Conservation (phyloP, 2,797 vertebrate genomes). For the Odontamblyopus lacepedii region DNA sequence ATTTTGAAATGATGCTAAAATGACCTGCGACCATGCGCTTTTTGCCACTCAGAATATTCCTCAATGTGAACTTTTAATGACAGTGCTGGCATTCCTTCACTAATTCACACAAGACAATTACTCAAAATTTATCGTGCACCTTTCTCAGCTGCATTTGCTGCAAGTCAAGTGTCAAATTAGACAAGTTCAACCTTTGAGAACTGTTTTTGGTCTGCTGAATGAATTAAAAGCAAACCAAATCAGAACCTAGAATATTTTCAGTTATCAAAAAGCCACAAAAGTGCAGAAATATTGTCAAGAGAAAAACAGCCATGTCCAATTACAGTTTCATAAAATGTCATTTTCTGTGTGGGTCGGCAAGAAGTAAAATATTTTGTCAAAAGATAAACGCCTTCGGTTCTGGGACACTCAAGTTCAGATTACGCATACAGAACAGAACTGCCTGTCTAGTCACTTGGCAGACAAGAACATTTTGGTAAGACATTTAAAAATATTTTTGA, state of each 20-base stretch:
- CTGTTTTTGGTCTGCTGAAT: neutral
- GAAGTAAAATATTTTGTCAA: neutral
- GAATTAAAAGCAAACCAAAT: conserved; percentile 3
- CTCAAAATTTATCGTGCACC: conserved; percentile 87
- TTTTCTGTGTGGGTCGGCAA: neutral
- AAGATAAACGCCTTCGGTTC: neutral
- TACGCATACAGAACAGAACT: neutral
- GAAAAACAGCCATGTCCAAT: neutral
- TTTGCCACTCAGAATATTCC: conserved; percentile 72
- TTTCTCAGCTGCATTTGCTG: conserved; percentile 81
- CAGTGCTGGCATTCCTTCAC: conserved; percentile 78
- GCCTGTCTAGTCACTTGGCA: conserved; percentile 1
- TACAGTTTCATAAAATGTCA: neutral
- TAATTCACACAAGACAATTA: conserved; percentile 82
- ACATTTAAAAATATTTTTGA: neutral
- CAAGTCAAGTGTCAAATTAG: conserved; percentile 80
- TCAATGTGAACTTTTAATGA: conserved; percentile 72
- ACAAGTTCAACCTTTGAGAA: conserved; percentile 84
- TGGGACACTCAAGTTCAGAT: conserved; percentile 4
- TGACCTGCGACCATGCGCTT: conserved; percentile 59
- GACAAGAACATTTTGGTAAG: neutral
- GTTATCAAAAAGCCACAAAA: neutral
- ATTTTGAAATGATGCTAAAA: conserved; percentile 84
- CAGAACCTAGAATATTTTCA: conserved; percentile 14
- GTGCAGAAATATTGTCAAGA: neutral